phyloP scores from a whole-genome alignment of 2,113 vertebrate genomes.

The Papio anubis region DNA sequence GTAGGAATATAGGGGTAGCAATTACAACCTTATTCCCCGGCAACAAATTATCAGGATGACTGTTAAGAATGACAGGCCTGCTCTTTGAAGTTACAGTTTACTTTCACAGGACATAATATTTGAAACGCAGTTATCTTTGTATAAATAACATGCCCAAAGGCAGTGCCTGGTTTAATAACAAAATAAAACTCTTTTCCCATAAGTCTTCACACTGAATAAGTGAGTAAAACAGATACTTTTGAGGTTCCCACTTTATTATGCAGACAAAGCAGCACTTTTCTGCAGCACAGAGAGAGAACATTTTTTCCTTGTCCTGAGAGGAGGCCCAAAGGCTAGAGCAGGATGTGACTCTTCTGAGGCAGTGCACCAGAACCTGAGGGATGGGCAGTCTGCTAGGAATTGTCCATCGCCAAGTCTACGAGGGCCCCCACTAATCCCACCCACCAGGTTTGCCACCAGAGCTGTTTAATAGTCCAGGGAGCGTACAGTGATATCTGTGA shows the following conservation, averaged over 20 bases:
- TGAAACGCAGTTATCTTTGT: neutral
- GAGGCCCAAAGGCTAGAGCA: neutral
- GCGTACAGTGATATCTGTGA: fast-evolving
- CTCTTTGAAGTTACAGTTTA: neutral
- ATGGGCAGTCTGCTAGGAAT: too few relatives aligned
- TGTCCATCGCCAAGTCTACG: neutral
- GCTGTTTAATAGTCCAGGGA: neutral
- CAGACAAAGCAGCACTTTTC: neutral
- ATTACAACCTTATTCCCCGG: neutral
- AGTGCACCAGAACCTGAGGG: neutral
- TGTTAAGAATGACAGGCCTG: neutral
- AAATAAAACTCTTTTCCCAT: neutral
- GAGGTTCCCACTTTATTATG: neutral
- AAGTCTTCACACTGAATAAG: neutral
- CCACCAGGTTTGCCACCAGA: neutral
- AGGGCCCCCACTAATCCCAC: neutral
- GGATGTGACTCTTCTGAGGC: neutral
- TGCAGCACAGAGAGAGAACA: neutral
- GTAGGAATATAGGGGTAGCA: neutral
- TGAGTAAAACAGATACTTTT: neutral
- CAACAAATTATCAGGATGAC: neutral
- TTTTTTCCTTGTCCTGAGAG: neutral
- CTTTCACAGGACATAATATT: neutral
- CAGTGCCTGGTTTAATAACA: neutral
- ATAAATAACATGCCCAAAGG: neutral